phyloP scores from a whole-genome alignment of 2,113 vertebrate species.

The Oreochromis tanganicae region DNA sequence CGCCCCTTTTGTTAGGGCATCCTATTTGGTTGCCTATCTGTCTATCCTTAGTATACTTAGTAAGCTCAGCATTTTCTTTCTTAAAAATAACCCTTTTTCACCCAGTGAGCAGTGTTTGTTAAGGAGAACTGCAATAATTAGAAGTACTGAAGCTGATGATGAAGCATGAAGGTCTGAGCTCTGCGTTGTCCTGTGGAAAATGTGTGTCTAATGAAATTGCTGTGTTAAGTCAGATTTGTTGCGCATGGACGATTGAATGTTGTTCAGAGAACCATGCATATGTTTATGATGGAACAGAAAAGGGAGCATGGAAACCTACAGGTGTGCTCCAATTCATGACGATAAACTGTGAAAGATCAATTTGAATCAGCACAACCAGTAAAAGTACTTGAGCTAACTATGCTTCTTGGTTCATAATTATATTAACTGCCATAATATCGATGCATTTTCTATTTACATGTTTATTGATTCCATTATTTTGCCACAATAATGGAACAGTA shows the following conservation, averaged over 20 bases:
- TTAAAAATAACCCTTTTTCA: conserved; percentile 16
- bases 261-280: conserved; percentile 11
- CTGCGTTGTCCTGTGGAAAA: conserved; percentile 9
- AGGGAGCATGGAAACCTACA: neutral
- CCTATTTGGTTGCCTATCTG: neutral
- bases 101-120: neutral
- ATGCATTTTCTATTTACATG: neutral
- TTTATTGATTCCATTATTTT: neutral
- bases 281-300: neutral
- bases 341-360: conserved; percentile 3
- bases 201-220: conserved; percentile 39
- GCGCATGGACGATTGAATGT: conserved; percentile 25
- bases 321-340: conserved; percentile 7
- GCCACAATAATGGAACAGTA: neutral
- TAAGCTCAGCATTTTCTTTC: neutral
- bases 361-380: neutral
- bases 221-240: conserved; percentile 50
- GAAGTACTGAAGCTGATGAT: neutral
- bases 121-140: neutral
- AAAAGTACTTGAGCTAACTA: neutral
- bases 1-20: neutral
- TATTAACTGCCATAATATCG: neutral
- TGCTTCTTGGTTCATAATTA: neutral
- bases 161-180: conserved; percentile 1
- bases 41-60: neutral